Evolutionary conservation across 2,797 vertebrate genomes (phyloP), one percentile per base, ranked within the genome.

Genomic region (Ctenosaura bakeri): DNA sequence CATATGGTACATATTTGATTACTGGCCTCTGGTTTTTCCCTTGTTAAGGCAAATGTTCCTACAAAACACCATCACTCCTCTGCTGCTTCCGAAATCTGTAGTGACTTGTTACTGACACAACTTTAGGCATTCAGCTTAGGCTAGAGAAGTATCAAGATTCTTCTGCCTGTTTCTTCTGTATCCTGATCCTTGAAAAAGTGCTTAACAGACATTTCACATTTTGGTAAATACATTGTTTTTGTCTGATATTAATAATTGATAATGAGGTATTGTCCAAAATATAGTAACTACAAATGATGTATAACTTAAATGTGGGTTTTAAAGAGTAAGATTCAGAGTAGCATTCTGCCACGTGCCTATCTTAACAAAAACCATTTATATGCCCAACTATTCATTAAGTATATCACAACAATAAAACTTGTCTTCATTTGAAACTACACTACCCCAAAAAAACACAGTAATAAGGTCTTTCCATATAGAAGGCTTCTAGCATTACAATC

Each of bases 31-130:
- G 64, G 16, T 52, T 73, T 9, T 73, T 22, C 2, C 50, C n/a
- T n/a, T 32, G 52, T 76, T 76, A 5, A 74, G 54, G 54, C 32
- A 56, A n/a, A 73, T 74, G 32, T 32, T 69, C 59, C 16, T 54
- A 54, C 74, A 89, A 89, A 89, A 69, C 52, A 54, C 42, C 42
- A 64, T 50, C 20, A 79, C 42, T 35, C 73, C 77, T 86, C 38
- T 18, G 32, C 16, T 76, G 38, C 42, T 62, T 86, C 76, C 73
- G 77, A 86, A 77, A 84, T 54, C 24, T 26, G 84, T 24, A 32
- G 71, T 38, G 50, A 76, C 59, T 78, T 52, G 32, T 38, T 77
- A n/a, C 32, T 64, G 20, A 32, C 32, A 77, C n/a, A 66, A 42
- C 26, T 32, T 4, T 71, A 38, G 38, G 2, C 3, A 35, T 8